Base-by-base conservation (phyloP, 2,113 vertebrate species). In the Carassius carassius region DNA sequence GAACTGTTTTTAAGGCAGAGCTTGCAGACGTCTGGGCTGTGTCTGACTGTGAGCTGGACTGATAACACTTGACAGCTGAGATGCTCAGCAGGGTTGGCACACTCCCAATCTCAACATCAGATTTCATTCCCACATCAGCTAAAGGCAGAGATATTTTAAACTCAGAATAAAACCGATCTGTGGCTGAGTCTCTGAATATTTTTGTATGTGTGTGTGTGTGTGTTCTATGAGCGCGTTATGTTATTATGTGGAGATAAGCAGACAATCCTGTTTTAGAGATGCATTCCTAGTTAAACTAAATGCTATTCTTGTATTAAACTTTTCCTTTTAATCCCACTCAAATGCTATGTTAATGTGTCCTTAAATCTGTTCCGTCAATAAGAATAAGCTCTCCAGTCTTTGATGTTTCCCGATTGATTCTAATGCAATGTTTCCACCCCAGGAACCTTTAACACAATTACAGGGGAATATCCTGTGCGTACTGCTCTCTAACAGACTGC, bases 31-130 rank as follows among this genome's bases (percentile, higher is more conserved):
- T 82, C 80, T 70, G 49, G 25, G 21, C 65, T 56, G 74, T 35
- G 83, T 79, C 44, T 70, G 63, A 67, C 41, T 77, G 76, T 86
- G 84, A 41, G 23, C 21, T 19, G 8, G 2, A 32, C 87, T 51
- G 76, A 86, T 78, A 86, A 85, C 4, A 70, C 74, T 78, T 77
- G 51, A 82, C 44, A 77, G 79, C 83, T n/a, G 44, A 60, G 13
- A 47, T 14, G 19, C 23, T 58, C 35, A 5, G 14, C 4, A n/a
- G 41, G 41, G n/a, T 49, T 10, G 67, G 14, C 41, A 75, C 16
- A 58, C 51, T 8, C n/a, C 23, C 49, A 51, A 75, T 75, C 73
- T 75, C 77, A 56, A 11, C 49, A 0, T 17, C 47, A n/a, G 78
- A 37, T 70, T 21, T 37, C 17, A 41, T 73, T 73, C 56, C 41